Evolutionary conservation across 2,113 vertebrate genomes (phyloP).

Genomic region (Madoqua kirkii): DNA sequence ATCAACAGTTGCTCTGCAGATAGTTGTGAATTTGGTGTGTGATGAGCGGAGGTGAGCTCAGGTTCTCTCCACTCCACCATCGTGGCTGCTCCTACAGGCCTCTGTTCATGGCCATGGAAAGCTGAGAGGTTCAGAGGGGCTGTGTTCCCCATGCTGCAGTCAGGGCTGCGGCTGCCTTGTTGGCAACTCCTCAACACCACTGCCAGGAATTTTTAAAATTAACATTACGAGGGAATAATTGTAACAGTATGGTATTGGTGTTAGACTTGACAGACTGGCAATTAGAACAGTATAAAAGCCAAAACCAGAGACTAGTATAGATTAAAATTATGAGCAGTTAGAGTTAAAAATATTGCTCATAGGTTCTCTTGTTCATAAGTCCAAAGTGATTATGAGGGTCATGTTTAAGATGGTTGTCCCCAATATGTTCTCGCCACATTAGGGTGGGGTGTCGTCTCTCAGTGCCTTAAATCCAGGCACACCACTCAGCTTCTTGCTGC

Average conservation of each 20-base stretch:
- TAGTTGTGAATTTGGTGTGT: not conserved
- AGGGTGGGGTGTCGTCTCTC: not conserved
- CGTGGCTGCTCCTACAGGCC: not conserved
- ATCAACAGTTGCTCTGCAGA: not conserved
- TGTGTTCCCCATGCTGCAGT: not conserved
- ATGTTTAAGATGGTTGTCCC: not conserved
- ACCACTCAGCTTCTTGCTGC: not conserved
- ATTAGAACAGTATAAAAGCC: conserved; percentile 53
- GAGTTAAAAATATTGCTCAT: conserved; percentile 37
- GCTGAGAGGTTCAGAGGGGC: not conserved
- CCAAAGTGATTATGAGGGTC: not conserved
- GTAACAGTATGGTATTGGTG: conserved; percentile 50
- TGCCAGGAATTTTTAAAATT: conserved; percentile 2
- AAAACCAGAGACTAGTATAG: conserved; percentile 53
- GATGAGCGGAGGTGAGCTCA: not conserved
- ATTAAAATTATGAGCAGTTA: conserved; percentile 55
- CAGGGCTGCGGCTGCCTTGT: not conserved
- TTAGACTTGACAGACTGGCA: conserved; percentile 57
- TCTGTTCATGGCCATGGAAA: not conserved
- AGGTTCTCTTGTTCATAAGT: conserved; percentile 33
- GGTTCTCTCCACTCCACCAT: not conserved
- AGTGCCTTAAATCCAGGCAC: not conserved
- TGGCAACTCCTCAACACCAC: not conserved
- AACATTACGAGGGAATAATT: conserved; percentile 57
- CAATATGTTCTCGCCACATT: not conserved